phyloP scores from a whole-genome alignment of 2,888 invertebrate species.

The Sphaerophoria rueppellii region DNA sequence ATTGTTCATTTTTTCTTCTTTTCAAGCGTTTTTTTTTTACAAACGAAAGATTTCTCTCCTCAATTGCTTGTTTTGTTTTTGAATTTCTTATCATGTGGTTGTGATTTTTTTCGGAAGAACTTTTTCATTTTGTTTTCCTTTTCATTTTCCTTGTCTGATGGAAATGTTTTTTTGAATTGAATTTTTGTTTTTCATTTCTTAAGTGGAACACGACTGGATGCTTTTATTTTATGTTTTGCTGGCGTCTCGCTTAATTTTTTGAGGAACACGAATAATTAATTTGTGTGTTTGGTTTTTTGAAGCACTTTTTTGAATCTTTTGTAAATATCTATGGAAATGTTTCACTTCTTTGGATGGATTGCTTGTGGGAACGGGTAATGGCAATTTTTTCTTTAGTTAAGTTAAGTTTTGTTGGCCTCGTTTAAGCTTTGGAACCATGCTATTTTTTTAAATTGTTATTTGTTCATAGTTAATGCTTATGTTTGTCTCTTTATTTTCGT shows the following conservation, averaged over 20 bases:
- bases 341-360: constrained; percentile 64
- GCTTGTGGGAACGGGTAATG: constrained; percentile 82
- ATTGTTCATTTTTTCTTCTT: constrained; percentile 72
- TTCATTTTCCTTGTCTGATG: constrained; percentile 18
- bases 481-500: no score
- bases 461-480: neutral
- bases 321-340: constrained; percentile 50
- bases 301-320: constrained; percentile 40
- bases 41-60: constrained; percentile 8
- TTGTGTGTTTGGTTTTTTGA: constrained; percentile 31
- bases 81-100: neutral
- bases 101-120: constrained; percentile 13
- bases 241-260: constrained; percentile 37
- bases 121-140: constrained; percentile 23
- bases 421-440: no score
- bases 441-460: neutral
- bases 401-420: neutral
- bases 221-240: neutral
- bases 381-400: constrained; percentile 80
- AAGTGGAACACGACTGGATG: constrained; percentile 45
- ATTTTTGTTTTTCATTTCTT: constrained; percentile 32
- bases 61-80: neutral
- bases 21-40: neutral
- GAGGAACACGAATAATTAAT: constrained; percentile 20
- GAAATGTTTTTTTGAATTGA: constrained; percentile 50